A percentile compares a stretch with the other conserved stretches of the same genome.
Evolutionary conservation across 1,140 invertebrate species (phyloP).

Genomic region (Adoxophyes honmai): DNA sequence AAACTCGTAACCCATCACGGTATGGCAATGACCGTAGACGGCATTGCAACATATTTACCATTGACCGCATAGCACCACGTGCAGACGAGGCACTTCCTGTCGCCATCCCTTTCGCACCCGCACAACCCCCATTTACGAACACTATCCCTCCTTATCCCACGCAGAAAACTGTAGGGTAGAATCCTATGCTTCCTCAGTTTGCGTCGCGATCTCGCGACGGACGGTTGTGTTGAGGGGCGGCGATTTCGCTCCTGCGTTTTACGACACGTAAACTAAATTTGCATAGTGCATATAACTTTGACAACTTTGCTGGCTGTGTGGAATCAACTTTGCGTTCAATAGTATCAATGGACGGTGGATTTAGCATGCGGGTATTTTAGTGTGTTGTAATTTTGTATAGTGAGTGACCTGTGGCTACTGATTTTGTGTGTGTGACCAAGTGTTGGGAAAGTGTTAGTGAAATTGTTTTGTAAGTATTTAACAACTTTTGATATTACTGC

Average conservation of each 20-base stretch:
- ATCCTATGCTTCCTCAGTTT: slow-evolving; percentile 54
- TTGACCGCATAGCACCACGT: slow-evolving; percentile 66
- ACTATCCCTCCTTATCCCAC: slow-evolving; percentile 43
- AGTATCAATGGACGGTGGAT: not conserved
- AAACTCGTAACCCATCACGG: slow-evolving; percentile 32
- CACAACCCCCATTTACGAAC: slow-evolving; percentile 24
- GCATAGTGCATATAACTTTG: slow-evolving; percentile 13
- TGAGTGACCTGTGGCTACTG: slow-evolving; percentile 17
- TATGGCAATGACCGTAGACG: slow-evolving; percentile 68
- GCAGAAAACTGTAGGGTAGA: slow-evolving; percentile 56
- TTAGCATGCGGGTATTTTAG: not conserved
- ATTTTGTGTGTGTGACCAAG: not conserved
- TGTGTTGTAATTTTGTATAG: slow-evolving; percentile 31
- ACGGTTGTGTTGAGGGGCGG: slow-evolving; percentile 26
- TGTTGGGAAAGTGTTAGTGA: slow-evolving; percentile 5
- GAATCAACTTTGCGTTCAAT: slow-evolving; percentile 3
- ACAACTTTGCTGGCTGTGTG: slow-evolving; percentile 4
- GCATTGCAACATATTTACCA: slow-evolving; percentile 50
- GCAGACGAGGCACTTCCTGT: slow-evolving; percentile 47
- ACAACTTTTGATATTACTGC: not conserved
- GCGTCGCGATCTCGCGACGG: slow-evolving; percentile 41
- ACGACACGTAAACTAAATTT: slow-evolving; percentile 21
- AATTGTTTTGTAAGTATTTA: slow-evolving; percentile 13
- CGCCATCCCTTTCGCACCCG: slow-evolving; percentile 35
- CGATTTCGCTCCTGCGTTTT: slow-evolving; percentile 21